Evolutionary conservation across 2,888 invertebrate genomes (phyloP), one percentile per base, ranked within the genome.

Genomic region (Mycogona germanica): DNA sequence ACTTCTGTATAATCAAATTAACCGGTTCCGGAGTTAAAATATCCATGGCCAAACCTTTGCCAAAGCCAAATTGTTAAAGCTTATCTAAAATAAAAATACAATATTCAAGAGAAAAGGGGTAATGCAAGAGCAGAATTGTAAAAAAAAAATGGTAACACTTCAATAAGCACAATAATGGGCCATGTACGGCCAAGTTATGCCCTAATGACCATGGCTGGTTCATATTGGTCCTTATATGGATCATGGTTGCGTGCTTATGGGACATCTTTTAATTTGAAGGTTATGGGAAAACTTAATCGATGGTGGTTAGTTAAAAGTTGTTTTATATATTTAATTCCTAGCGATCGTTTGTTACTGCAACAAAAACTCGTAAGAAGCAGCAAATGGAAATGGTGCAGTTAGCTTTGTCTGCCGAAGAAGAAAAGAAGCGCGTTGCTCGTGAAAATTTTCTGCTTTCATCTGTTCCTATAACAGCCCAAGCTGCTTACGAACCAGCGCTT

Each of bases 351-450:
- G 97, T 99, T 45, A 97, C 98, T 26, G 97, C 98, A 9, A 97
- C 97, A 0, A 95, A 97, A 69, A 98, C 97, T 0, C 78, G 98
- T 21, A 91, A 98, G 68, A 99, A 98, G 69, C 97, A 98, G 69
- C 96, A 98, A 71, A 96, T 97, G 21, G 98, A 99, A 72, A 81
- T 97, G 56, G 92, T 99, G 55, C 87, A 93, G 64, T 81, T 84
- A 70, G 98, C 97, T 1, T 73, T 98, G 19, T 86, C 93, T 66
- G 92, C 92, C 38, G 89, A 96, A 62, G 95, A 96, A 65, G 96
- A 96, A 66, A 89, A 95, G 65, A 87, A 91, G 67, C 76, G 92
- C 6, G 84, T 84, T n/a, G 95, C 95, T 66, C 73, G 97, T 14
- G 95, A 96, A 69, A 91, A 89, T 63, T 97, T 95, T 68, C 78